phyloP scores from a whole-genome alignment of 2,113 vertebrate genomes.

The Nesogale talazaci region DNA sequence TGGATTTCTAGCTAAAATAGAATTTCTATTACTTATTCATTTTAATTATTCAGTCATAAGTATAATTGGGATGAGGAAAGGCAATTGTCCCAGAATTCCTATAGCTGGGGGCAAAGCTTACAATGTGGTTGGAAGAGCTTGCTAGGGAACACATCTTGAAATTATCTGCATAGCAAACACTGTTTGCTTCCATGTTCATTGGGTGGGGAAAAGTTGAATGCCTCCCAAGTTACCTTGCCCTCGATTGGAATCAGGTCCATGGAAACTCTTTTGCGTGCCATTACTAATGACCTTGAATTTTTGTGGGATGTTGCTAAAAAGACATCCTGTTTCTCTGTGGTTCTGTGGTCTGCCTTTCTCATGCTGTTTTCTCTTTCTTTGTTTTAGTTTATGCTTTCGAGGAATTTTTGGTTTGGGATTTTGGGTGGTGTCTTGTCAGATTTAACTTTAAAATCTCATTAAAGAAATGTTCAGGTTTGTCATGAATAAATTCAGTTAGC shows the following conservation, averaged over 20 bases:
- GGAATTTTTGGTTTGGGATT: background rate
- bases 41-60: background rate
- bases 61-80: background rate
- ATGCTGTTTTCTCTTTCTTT: background rate
- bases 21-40: background rate
- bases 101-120: too few species aligned
- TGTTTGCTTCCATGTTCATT: background rate
- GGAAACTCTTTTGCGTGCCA: background rate
- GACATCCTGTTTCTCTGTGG: background rate
- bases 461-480: background rate
- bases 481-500: background rate
- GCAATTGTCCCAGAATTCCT: background rate
- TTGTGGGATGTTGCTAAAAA: slow-evolving; percentile 31
- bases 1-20: slow-evolving; percentile 34
- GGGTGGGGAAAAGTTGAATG: background rate
- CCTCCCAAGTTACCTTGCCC: background rate
- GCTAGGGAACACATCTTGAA: background rate
- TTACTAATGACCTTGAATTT: slow-evolving; percentile 15
- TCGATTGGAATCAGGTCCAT: background rate
- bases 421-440: background rate
- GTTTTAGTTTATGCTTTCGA: background rate
- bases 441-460: background rate
- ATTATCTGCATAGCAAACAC: background rate
- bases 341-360: slow-evolving; percentile 8
- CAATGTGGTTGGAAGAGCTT: background rate